These are phyloP conservation scores for Rhegmatorhina hoffmannsi DNA, from an alignment of 2,113 vertebrate species.

Conservation along the genomic window DNA sequence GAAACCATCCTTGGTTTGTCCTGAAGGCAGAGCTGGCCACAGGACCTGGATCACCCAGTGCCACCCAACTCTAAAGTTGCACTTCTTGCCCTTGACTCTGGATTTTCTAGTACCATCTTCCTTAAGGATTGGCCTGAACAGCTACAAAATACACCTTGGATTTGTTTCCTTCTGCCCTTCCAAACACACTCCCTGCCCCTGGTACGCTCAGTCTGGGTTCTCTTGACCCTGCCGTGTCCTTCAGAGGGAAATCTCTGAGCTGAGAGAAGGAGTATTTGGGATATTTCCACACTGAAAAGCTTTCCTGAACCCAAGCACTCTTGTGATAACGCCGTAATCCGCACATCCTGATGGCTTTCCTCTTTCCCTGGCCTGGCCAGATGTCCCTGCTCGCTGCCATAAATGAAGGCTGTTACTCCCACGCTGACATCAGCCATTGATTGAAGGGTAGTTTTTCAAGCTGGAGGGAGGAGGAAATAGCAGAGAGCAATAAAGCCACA, in stretches of 20 bases:
- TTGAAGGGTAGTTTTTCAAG: slow-evolving; percentile 68
- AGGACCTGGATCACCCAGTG: neutral
- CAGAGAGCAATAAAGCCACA: slow-evolving; percentile 66
- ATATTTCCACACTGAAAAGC: neutral
- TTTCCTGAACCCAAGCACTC: neutral
- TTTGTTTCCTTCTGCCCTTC: neutral
- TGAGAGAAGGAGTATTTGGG: neutral
- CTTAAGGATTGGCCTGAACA: neutral
- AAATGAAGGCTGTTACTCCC: slow-evolving; percentile 72
- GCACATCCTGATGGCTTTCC: slow-evolving; percentile 39
- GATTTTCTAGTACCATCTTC: neutral
- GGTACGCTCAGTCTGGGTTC: neutral
- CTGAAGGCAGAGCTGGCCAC: neutral
- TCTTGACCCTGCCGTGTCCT: neutral
- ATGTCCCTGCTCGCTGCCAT: slow-evolving; percentile 67
- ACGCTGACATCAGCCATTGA: slow-evolving; percentile 65
- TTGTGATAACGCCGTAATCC: slow-evolving; percentile 33
- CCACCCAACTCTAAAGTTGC: neutral
- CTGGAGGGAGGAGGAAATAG: slow-evolving; percentile 65
- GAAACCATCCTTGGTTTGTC: neutral
- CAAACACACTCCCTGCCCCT: neutral
- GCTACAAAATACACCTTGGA: neutral
- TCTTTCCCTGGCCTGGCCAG: slow-evolving; percentile 52
- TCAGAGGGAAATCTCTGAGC: neutral
- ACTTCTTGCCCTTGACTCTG: neutral